phyloP scores from a whole-genome alignment of 1,140 invertebrate genomes.

The Drosophila tsacasi region DNA sequence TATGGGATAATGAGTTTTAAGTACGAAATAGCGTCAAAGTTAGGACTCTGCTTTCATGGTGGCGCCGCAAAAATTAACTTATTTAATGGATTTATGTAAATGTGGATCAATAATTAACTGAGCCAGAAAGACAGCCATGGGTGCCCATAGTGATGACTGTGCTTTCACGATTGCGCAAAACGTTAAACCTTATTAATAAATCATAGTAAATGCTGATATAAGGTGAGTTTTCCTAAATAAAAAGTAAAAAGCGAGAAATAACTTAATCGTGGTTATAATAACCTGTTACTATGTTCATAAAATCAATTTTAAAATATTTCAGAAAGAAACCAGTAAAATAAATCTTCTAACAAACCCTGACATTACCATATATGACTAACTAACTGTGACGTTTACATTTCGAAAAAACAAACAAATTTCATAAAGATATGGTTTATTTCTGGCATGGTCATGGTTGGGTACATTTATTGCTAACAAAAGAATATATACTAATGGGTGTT shows the following conservation, averaged over 20 bases:
- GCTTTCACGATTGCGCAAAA: constrained; percentile 4
- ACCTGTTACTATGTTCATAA: background rate
- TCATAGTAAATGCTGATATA: background rate
- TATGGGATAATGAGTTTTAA: background rate
- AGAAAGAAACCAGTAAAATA: background rate
- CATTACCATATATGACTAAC: background rate
- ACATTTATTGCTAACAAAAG: background rate
- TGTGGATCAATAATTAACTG: background rate
- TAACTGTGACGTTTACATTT: background rate
- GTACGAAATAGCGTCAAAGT: too few species aligned
- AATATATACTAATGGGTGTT: background rate
- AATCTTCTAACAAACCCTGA: background rate
- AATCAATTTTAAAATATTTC: background rate
- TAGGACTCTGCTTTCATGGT: too few species aligned
- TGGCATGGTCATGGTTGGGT: background rate
- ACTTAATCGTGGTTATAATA: background rate
- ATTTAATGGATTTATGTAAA: background rate
- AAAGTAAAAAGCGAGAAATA: background rate
- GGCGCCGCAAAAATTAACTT: background rate
- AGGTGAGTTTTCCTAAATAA: background rate
- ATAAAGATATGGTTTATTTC: background rate
- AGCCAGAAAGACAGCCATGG: background rate
- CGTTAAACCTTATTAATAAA: background rate
- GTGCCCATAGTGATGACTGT: constrained; percentile 5
- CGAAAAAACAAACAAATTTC: background rate